Base-by-base conservation (phyloP, 2,888 invertebrate genomes). In the Microctonus hyperodae region DNA sequence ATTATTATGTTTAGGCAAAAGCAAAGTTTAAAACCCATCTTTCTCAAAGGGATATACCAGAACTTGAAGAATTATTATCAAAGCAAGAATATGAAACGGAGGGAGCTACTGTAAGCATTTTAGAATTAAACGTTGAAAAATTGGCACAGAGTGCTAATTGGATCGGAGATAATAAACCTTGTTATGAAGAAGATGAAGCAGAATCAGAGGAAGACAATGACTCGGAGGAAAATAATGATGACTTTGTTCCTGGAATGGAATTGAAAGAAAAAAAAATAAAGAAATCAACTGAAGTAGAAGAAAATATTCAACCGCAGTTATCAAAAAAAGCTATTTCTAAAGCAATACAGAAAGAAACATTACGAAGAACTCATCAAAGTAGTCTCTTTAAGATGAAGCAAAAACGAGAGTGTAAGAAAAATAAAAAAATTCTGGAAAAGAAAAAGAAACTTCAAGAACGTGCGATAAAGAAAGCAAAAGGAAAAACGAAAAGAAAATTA, bases 301-400 rank as follows among this genome's bases (percentile, higher is more conserved):
- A 71, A 79, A 80, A 72, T 77, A 78, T 75, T 75, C 79, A 55
- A 73, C 79, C 75, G 76, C 72, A 73, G 10, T 64, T 84, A 60
- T 86, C 88, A 1, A 90, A 90, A 78, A 91, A 90, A 80, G 91
- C 92, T 75, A 83, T 94, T 1, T 91, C 92, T 76, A 90, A 86
- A 74, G 85, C 89, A 69, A 86, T 92, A 9, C 92, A 91, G 76
- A 89, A 89, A 71, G 89, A 91, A 79, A 91, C 92, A 0, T 87
- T 91, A 0, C 90, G 91, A 75, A 90, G 90, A 79, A 87, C 93
- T 16, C 89, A 92, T 77, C 91, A 91, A 73, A 94, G 92, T 78
- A 93, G 91, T 86, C 88, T 89, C 0, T 93, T 91, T 76, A 90
- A 92, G 85, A 88, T 88, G 84, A 93, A 94, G 78, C 90, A 89